Evolutionary conservation across 2,113 vertebrate species (phyloP).

Genomic region (Haplotaxodon microlepis): DNA sequence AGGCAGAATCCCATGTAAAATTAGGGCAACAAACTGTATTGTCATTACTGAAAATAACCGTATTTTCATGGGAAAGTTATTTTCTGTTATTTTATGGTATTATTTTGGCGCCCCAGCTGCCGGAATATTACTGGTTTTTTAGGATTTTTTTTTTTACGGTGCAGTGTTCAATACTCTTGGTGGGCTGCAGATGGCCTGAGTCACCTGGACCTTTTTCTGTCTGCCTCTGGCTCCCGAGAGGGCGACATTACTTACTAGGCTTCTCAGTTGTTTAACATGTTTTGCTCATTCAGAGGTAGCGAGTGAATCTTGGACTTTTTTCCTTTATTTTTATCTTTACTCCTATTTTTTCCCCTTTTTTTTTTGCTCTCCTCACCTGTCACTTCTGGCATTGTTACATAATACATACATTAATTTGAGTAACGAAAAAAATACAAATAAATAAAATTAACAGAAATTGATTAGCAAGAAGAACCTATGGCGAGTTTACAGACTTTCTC

Average conservation of each 20-base stretch:
- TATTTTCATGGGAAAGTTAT: neutral
- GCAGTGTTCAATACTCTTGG: neutral
- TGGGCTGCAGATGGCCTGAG: fast-evolving
- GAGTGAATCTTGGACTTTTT: neutral
- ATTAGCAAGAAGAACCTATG: neutral
- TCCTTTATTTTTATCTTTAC: neutral
- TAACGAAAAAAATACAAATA: neutral
- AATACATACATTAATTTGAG: neutral
- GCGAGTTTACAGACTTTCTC: neutral
- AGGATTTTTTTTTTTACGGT: neutral
- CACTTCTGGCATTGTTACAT: neutral
- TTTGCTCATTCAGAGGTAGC: neutral
- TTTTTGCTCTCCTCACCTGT: neutral
- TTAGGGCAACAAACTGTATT: neutral
- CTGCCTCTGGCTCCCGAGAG: neutral
- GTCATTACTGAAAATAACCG: neutral
- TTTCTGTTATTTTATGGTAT: fast-evolving
- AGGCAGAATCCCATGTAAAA: neutral
- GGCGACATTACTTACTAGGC: neutral
- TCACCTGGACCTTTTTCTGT: neutral
- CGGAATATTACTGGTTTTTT: fast-evolving
- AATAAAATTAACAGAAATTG: neutral
- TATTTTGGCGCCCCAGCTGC: neutral
- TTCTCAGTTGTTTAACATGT: neutral
- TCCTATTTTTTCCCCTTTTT: fast-evolving